phyloP scores from a whole-genome alignment of 2,113 vertebrate genomes.

The Arvicanthis niloticus region DNA sequence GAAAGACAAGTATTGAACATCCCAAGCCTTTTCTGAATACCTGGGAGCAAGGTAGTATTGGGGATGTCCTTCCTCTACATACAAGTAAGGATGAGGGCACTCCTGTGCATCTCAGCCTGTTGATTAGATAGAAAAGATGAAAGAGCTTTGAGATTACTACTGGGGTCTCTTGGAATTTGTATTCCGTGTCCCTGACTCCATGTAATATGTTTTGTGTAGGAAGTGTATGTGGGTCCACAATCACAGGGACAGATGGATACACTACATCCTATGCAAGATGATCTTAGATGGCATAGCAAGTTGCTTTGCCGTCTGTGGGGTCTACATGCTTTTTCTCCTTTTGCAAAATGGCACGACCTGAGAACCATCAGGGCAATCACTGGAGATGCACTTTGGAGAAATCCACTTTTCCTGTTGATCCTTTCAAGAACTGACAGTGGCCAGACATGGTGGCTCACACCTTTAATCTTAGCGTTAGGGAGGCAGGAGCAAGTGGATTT shows the following conservation, averaged over 20 bases:
- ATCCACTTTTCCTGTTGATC: not conserved
- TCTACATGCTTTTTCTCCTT: not conserved
- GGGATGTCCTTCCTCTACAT: not conserved
- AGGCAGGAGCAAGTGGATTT: not conserved
- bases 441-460: not conserved
- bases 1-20: not conserved
- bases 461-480: not conserved
- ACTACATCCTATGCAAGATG: not conserved
- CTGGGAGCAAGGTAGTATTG: not conserved
- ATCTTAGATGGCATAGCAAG: slow-evolving; percentile 8
- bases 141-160: slow-evolving; percentile 7
- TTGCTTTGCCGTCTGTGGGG: not conserved
- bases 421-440: slow-evolving; percentile 18
- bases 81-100: not conserved
- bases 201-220: not conserved
- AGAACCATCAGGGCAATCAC: slow-evolving; percentile 42
- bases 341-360: slow-evolving; percentile 10
- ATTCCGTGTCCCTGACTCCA: not conserved
- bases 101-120: not conserved
- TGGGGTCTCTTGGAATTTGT: slow-evolving; percentile 30
- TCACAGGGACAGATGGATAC: not conserved
- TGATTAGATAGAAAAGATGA: not conserved
- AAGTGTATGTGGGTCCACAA: not conserved
- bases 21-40: slow-evolving; percentile 8
- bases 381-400: slow-evolving; percentile 19